Evolutionary conservation across 2,113 vertebrate genomes (phyloP).

Genomic region (Taxidea taxus): DNA sequence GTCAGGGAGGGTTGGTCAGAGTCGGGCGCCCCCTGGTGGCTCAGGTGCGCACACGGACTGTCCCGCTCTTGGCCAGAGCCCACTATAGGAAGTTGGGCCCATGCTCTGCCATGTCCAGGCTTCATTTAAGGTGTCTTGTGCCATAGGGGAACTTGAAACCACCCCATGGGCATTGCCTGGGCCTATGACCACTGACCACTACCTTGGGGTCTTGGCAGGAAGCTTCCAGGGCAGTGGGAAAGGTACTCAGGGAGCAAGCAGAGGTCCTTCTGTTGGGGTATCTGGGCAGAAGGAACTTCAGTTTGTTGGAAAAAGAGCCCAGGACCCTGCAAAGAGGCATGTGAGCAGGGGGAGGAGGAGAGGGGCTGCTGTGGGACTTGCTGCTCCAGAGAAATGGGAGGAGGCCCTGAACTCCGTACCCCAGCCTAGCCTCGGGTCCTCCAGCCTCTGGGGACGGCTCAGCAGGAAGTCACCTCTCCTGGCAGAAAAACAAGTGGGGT

Average conservation of each 20-base stretch:
- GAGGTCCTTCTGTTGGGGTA: neutral
- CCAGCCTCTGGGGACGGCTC: neutral
- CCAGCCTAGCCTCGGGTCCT: neutral
- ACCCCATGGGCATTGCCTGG: neutral
- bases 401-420: neutral
- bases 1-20: neutral
- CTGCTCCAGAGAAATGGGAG: accelerated
- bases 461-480: neutral
- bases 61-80: neutral
- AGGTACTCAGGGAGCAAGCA: neutral
- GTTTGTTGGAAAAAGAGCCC: neutral
- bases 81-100: neutral
- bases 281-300: neutral
- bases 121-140: neutral
- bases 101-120: neutral
- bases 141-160: neutral
- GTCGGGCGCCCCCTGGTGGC: neutral
- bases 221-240: neutral
- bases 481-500: neutral
- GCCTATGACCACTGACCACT: neutral
- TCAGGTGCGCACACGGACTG: neutral
- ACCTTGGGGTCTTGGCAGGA: neutral
- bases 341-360: neutral
- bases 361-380: neutral
- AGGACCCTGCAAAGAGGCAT: neutral